Evolutionary conservation across 2,888 invertebrate species (phyloP).

Genomic region (Apamea anceps): DNA sequence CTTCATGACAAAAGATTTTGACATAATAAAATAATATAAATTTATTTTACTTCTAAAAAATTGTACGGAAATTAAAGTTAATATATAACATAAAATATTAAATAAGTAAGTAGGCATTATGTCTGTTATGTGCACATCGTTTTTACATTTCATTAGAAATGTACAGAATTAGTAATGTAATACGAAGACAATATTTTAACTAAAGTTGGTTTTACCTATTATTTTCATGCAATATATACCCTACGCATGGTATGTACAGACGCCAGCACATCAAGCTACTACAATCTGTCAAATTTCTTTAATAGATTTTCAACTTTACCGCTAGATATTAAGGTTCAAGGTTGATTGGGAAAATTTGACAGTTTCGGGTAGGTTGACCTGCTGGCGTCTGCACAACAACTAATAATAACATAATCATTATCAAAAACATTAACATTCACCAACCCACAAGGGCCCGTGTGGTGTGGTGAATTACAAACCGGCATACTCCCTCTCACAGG

Average conservation of each 20-base stretch:
- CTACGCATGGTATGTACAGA: too few species aligned
- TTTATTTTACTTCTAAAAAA: not conserved
- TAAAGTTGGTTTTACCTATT: not conserved
- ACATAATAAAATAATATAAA: not conserved
- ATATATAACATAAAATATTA: not conserved
- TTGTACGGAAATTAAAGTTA: not conserved
- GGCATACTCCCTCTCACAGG: not conserved
- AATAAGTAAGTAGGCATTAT: not conserved
- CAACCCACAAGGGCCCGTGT: not conserved
- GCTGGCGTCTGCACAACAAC: too few species aligned
- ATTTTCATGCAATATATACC: not conserved
- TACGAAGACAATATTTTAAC: not conserved
- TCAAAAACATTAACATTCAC: not conserved
- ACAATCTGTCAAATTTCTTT: too few species aligned
- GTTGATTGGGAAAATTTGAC: too few species aligned
- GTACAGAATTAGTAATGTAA: not conserved
- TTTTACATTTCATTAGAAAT: not conserved
- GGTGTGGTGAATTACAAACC: too few species aligned
- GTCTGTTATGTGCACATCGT: not conserved
- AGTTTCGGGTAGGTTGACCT: too few species aligned
- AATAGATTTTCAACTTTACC: too few species aligned
- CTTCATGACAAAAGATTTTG: not conserved
- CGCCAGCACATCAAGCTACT: too few species aligned
- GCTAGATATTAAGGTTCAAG: too few species aligned
- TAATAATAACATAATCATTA: not conserved